Evolutionary conservation across 2,888 invertebrate genomes (phyloP), one percentile per base, ranked within the genome.

Genomic region (Microplitis deprimator): DNA sequence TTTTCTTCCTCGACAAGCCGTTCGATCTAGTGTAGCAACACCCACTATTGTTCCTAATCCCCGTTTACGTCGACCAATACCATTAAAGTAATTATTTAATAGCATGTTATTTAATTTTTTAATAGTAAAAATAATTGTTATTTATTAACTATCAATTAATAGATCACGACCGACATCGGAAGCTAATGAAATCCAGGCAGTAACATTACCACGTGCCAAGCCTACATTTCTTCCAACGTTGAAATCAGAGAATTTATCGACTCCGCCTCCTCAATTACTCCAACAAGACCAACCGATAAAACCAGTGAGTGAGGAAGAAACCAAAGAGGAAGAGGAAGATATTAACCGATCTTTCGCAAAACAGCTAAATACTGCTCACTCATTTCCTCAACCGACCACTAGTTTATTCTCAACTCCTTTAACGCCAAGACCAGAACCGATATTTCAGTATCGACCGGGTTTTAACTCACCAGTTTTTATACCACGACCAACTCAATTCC

Each of bases 301-400:
- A 74, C 88, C 88, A 0, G 88, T 88, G 13, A 88, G 79, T 81
- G 88, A 88, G 71, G 87, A 87, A 1, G 79, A 29, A 29, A 29
- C 81, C 65, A 86, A 87, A 3, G 86, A 86, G 8, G 86, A 85
- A 3, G 83, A 82, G 38, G 83, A 84, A 40, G 80, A 84, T 40
- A 79, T 82, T 1, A 82, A 79, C 1, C 83, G 83, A 20, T 81
- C 83, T 7, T 81, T 84, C 6, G 82, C 82, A 0, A 83, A 83
- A 50, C 65, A 20, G 20, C 81, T 84, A n/a, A 82, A 82, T 0
- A 73, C 82, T 6, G 80, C 59, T 1, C 73, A 68, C 6, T 16
- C 41, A 8, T 83, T 79, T 75, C 80, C 68, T 76, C 83, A 68
- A 38, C 79, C 79, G 10, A 71, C 80, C 1, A 75, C 74, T 13